phyloP scores from a whole-genome alignment of 2,797 vertebrate species.

The Caiman crocodilus region DNA sequence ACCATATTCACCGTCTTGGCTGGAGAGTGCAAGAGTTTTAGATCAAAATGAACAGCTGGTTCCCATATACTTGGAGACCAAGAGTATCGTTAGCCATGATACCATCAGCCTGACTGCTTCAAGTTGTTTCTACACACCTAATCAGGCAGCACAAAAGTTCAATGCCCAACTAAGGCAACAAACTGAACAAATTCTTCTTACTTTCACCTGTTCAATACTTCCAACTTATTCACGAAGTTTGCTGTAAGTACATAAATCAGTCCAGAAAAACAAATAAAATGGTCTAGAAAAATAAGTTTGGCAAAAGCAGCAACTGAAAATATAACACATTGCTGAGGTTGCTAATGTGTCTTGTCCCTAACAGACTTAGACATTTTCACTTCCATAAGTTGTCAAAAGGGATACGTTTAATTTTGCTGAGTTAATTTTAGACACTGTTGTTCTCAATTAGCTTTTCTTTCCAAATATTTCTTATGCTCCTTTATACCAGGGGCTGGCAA shows the following conservation, averaged over 20 bases:
- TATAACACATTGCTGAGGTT: neutral
- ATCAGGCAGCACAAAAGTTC: rapidly evolving
- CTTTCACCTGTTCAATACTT: neutral
- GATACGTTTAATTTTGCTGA: neutral
- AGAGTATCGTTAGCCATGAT: neutral
- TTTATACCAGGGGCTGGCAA: neutral
- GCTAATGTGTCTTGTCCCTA: neutral
- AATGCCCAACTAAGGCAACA: neutral
- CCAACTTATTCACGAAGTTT: neutral
- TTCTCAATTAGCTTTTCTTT: neutral
- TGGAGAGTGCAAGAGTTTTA: neutral
- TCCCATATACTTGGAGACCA: neutral
- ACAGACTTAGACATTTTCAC: neutral
- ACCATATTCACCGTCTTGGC: rapidly evolving
- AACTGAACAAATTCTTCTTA: neutral
- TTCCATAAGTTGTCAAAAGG: neutral
- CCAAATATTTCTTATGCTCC: neutral
- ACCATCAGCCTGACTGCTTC: neutral
- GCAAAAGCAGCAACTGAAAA: neutral
- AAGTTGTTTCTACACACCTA: neutral
- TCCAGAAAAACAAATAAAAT: neutral
- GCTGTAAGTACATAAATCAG: neutral
- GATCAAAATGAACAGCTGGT: neutral
- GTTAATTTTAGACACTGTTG: neutral
- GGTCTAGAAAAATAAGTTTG: neutral